phyloP scores from a whole-genome alignment of 1,140 invertebrate genomes.

The Bombus affinis region DNA sequence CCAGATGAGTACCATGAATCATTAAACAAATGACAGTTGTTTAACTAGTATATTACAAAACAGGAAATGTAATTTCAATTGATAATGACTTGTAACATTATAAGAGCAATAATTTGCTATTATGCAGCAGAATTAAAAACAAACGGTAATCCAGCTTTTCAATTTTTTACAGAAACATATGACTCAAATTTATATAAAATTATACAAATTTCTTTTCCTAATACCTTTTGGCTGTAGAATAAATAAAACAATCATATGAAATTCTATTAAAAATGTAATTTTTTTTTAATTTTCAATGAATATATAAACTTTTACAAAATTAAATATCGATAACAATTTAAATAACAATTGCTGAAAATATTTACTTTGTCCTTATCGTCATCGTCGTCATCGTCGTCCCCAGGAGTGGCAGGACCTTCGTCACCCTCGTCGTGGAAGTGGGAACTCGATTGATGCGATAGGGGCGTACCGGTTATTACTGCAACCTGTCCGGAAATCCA shows the following conservation, averaged over 20 bases:
- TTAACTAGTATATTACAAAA: neutral
- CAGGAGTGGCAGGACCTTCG: conserved; percentile 83
- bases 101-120: too few species aligned
- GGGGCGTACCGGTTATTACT: conserved; percentile 74
- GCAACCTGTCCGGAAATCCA: conserved; percentile 76
- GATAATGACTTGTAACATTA: neutral
- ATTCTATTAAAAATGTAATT: neutral
- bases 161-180: too few species aligned
- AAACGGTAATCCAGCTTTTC: too few species aligned
- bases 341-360: neutral
- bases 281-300: neutral
- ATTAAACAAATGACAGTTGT: neutral
- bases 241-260: too few species aligned
- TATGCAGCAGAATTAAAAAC: too few species aligned
- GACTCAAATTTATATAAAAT: too few species aligned
- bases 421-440: conserved; percentile 73
- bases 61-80: neutral
- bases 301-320: neutral
- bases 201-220: too few species aligned
- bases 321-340: neutral
- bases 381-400: conserved; percentile 92
- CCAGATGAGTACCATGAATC: neutral
- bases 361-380: conserved; percentile 90
- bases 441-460: conserved; percentile 70
- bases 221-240: too few species aligned